Percentiles rank a stretch among this genome's conserved stretches.
Evolutionary conservation across 2,113 vertebrate species (phyloP).

Genomic region (Poicephalus gulielmi): DNA sequence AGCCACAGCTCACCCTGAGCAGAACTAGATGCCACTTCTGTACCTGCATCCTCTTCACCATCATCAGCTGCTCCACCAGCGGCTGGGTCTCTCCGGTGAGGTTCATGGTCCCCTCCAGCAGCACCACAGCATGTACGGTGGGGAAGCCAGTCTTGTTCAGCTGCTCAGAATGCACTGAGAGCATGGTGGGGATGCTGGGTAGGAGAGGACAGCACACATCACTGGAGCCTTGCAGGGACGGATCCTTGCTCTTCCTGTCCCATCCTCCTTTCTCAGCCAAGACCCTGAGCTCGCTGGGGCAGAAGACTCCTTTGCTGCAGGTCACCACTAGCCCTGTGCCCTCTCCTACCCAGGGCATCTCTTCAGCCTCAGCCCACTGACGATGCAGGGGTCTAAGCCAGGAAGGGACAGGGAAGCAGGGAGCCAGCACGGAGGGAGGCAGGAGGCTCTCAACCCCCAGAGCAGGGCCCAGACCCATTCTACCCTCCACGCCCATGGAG

Average conservation of each 20-base stretch:
- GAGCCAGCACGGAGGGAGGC: background rate
- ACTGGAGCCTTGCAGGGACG: background rate
- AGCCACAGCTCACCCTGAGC: background rate
- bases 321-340: background rate
- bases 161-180: constrained; percentile 81
- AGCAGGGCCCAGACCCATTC: background rate
- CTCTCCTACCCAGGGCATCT: background rate
- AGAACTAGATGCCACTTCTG: background rate
- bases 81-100: constrained; percentile 93
- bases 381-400: rapidly evolving
- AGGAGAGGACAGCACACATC: background rate
- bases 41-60: constrained; percentile 99
- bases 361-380: background rate
- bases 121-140: constrained; percentile 90
- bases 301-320: background rate
- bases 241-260: background rate
- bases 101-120: constrained; percentile 98
- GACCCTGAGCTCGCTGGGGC: rapidly evolving
- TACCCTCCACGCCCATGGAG: rapidly evolving
- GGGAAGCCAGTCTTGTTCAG: constrained; percentile 87
- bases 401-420: background rate
- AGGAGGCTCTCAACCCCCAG: background rate
- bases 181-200: constrained; percentile 89
- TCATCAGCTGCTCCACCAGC: constrained; percentile 95
- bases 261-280: background rate